These are phyloP conservation scores for Nomada flava DNA, from an alignment of 2,888 invertebrate species.

Conservation along the genomic window DNA sequence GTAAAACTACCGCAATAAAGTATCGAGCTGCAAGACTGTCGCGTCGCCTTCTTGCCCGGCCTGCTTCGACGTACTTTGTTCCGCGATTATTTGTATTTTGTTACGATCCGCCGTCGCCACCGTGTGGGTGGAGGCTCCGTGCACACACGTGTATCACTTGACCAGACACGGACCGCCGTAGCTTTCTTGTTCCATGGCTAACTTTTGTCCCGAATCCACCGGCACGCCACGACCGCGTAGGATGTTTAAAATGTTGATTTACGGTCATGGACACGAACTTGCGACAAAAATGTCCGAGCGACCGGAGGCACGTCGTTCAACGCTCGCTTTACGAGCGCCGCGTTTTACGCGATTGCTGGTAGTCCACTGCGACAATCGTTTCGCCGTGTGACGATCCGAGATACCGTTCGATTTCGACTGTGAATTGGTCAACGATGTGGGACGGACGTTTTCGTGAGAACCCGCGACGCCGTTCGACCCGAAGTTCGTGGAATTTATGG, in stretches of 20 bases:
- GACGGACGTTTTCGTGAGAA: neutral
- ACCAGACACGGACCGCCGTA: neutral
- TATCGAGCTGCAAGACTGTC: constrained; percentile 27
- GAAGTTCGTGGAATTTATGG: neutral
- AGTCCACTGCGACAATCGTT: neutral
- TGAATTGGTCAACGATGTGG: neutral
- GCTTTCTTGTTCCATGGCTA: neutral
- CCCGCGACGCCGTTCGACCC: neutral
- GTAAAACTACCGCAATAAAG: constrained; percentile 63
- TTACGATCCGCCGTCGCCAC: constrained; percentile 13
- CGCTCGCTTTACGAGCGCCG: constrained; percentile 30
- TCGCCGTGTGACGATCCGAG: neutral
- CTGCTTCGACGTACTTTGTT: constrained; percentile 4
- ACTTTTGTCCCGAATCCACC: neutral
- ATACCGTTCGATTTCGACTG: neutral
- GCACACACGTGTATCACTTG: too few species aligned
- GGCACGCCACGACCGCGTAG: neutral
- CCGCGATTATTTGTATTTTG: constrained; percentile 50
- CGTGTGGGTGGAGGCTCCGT: neutral
- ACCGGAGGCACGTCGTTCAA: constrained; percentile 1
- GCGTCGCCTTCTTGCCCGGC: constrained; percentile 18
- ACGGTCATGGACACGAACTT: constrained; percentile 31
- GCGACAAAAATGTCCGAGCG: constrained; percentile 34
- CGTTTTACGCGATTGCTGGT: constrained; percentile 5
- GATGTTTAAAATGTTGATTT: constrained; percentile 49